Evolutionary conservation across 2,113 vertebrate species (phyloP).

Genomic region (Lichenostomus cassidix): DNA sequence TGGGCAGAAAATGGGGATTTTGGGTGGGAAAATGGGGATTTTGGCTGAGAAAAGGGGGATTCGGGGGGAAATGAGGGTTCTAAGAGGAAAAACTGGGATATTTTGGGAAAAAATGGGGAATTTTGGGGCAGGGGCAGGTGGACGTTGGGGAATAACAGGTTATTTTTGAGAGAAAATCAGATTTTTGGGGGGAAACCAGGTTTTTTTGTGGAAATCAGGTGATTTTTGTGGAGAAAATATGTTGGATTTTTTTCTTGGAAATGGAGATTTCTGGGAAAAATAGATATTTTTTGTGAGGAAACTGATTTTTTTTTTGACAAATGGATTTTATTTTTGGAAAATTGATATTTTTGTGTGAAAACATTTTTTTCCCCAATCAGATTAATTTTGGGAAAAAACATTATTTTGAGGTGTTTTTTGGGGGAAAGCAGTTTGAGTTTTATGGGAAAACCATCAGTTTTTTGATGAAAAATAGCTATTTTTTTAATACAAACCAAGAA

Average conservation of each 20-base stretch:
- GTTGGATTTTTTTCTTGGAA: neutral
- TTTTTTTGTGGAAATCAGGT: neutral
- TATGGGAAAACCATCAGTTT: rapidly evolving
- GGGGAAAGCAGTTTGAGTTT: rapidly evolving
- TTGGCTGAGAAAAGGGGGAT: neutral
- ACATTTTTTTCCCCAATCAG: too few species aligned
- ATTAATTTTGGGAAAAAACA: neutral
- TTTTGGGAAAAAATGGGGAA: too few species aligned
- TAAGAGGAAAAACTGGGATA: too few species aligned
- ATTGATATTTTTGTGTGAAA: neutral
- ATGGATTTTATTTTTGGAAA: neutral
- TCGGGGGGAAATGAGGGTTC: too few species aligned
- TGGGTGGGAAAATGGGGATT: too few species aligned
- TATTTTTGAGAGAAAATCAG: neutral
- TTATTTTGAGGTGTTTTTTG: neutral
- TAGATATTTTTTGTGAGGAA: neutral
- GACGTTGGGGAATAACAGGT: neutral
- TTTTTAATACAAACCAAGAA: neutral
- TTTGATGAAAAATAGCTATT: neutral
- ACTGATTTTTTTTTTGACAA: neutral
- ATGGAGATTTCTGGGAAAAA: neutral
- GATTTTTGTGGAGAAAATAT: neutral
- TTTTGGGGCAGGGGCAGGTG: neutral
- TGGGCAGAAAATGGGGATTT: too few species aligned
- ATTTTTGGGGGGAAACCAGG: neutral